A percentile compares a stretch with the other conserved stretches of the same genome.
phyloP scores from a whole-genome alignment of 1,140 invertebrate genomes.

The Drosophila aff. region DNA sequence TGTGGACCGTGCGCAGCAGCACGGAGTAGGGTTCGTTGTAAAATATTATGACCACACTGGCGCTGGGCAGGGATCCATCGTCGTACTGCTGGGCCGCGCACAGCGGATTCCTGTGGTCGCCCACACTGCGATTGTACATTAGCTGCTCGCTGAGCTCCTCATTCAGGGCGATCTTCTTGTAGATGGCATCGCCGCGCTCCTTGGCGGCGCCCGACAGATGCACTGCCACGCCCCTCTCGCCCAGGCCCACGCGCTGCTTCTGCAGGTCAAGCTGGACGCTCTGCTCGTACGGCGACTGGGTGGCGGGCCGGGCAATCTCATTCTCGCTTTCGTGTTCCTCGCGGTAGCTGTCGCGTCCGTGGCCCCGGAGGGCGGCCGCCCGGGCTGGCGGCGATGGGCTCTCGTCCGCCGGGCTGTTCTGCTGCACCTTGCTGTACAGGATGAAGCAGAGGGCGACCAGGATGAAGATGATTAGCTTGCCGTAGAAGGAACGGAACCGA shows the following conservation, averaged over 20 bases:
- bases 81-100: slow-evolving; percentile 86
- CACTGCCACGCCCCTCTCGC: slow-evolving; percentile 88
- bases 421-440: slow-evolving; percentile 77
- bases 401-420: slow-evolving; percentile 45
- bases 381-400: slow-evolving; percentile 6
- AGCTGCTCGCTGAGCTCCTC: slow-evolving; percentile 93
- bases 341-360: slow-evolving; percentile 28
- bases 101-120: slow-evolving; percentile 86
- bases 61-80: slow-evolving; percentile 85
- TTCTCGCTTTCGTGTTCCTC: slow-evolving; percentile 50
- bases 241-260: slow-evolving; percentile 86
- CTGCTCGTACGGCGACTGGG: slow-evolving; percentile 76
- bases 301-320: slow-evolving; percentile 56
- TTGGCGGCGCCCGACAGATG: slow-evolving; percentile 86
- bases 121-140: slow-evolving; percentile 90
- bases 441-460: slow-evolving; percentile 79
- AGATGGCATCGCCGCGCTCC: slow-evolving; percentile 87
- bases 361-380: slow-evolving; percentile 17
- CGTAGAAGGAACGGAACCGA: slow-evolving; percentile 83
- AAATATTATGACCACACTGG: slow-evolving; percentile 93
- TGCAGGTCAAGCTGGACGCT: slow-evolving; percentile 83
- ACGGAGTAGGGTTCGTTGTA: slow-evolving; percentile 95
- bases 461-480: slow-evolving; percentile 78
- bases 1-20: slow-evolving; percentile 93
- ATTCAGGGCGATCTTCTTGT: slow-evolving; percentile 93